phyloP scores from a whole-genome alignment of 2,113 vertebrate species.

The Caretta caretta region DNA sequence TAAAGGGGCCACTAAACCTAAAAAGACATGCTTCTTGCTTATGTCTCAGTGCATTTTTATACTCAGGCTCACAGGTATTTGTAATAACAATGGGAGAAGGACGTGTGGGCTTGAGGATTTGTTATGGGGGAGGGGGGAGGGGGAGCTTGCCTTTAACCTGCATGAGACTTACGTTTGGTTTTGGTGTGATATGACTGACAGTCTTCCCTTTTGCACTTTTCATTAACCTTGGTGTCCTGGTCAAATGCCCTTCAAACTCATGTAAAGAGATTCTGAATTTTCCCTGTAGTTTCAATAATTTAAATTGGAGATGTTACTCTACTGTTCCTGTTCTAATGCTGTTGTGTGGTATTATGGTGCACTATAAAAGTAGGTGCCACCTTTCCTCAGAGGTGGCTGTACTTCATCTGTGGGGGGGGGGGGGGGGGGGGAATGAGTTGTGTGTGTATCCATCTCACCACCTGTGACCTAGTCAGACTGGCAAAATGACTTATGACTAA shows the following conservation, averaged over 20 bases:
- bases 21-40: not conserved
- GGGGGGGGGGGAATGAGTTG: not conserved
- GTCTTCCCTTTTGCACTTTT: not conserved
- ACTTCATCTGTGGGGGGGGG: not conserved
- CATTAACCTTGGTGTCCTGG: not conserved
- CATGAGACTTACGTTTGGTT: not conserved
- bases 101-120: not conserved
- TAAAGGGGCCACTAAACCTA: not conserved
- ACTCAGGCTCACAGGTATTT: not conserved
- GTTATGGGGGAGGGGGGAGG: not conserved
- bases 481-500: not conserved
- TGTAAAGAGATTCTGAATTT: not conserved
- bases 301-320: not conserved
- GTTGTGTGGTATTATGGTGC: not conserved
- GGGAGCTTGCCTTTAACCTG: not conserved
- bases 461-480: not conserved
- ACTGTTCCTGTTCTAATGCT: conserved; percentile 4
- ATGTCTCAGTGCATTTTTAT: not conserved
- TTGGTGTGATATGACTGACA: not conserved
- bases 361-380: not conserved
- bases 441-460: not conserved
- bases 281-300: not conserved
- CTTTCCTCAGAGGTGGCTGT: conserved; percentile 28
- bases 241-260: not conserved
- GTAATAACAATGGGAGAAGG: not conserved